A percentile compares a stretch with the other conserved stretches of the same genome.
Evolutionary conservation across 2,888 invertebrate species (phyloP).

Genomic region (Lasioglossum marginatum): DNA sequence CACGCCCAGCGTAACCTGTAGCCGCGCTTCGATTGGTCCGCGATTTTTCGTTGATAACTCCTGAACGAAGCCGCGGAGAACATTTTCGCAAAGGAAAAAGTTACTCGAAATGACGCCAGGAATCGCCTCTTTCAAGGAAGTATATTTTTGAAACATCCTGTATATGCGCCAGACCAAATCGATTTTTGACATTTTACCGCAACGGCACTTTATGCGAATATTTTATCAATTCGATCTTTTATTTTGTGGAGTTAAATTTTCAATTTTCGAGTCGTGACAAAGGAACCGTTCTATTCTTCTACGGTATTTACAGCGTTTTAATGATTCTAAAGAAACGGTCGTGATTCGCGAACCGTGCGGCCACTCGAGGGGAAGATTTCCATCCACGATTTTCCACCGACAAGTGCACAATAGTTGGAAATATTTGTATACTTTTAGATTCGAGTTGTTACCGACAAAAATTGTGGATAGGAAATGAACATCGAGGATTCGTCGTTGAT

Average conservation of each 20-base stretch:
- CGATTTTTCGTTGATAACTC: not conserved
- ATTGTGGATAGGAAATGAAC: slow-evolving; percentile 18
- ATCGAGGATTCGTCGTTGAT: slow-evolving; percentile 25
- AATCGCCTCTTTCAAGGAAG: not conserved
- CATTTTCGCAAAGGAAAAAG: not conserved
- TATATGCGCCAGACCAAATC: not conserved
- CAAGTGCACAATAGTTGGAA: slow-evolving; percentile 36
- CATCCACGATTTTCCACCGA: slow-evolving; percentile 35
- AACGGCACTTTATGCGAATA: too few relatives aligned
- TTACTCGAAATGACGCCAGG: not conserved
- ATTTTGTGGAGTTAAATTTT: not conserved
- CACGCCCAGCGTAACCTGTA: not conserved
- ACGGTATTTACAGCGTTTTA: not conserved
- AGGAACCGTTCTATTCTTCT: not conserved
- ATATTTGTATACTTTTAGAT: slow-evolving; percentile 44
- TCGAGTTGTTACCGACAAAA: slow-evolving; percentile 27
- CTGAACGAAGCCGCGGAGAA: not conserved
- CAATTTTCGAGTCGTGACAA: not conserved
- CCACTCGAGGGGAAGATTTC: slow-evolving; percentile 21
- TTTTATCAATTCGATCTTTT: not conserved
- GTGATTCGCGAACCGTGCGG: not conserved
- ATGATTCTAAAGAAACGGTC: not conserved
- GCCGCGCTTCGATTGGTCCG: not conserved
- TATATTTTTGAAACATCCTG: not conserved
- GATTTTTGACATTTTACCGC: not conserved